Conservation (phyloP, 2,113 vertebrate species). For the Crotalus tigris region DNA sequence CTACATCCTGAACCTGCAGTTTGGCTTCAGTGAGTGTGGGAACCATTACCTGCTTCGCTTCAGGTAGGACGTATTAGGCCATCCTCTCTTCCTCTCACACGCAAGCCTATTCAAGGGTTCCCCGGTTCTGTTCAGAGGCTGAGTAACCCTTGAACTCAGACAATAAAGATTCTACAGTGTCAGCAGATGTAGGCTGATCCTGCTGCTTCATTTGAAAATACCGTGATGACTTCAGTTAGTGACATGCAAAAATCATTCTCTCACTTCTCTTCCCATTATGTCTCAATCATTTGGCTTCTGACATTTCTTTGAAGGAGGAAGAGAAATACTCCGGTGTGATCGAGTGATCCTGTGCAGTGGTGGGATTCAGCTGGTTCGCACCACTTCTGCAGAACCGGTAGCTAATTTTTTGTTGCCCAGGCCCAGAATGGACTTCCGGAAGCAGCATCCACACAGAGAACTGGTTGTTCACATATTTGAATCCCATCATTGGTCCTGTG, state of each 20-base stretch:
- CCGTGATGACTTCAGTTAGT: background rate
- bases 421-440: too few relatives aligned
- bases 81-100: background rate
- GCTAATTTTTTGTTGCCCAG: too few relatives aligned
- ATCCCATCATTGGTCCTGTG: background rate
- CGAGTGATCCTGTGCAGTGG: background rate
- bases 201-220: background rate
- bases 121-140: background rate
- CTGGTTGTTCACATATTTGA: too few relatives aligned
- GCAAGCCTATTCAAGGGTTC: background rate
- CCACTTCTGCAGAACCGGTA: too few relatives aligned
- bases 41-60: background rate
- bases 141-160: background rate
- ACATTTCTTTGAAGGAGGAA: background rate
- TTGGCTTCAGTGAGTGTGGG: background rate
- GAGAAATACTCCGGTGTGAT: background rate
- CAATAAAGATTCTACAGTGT: background rate
- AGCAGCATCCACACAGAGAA: too few relatives aligned
- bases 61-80: background rate
- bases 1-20: background rate
- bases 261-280: background rate
- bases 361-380: too few relatives aligned
- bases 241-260: background rate
- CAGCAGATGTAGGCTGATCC: background rate
- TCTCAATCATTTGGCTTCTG: background rate